Evolutionary conservation across 2,797 vertebrate species (phyloP), one percentile per base, ranked within the genome.

Genomic region (Synaphobranchus kaupii): DNA sequence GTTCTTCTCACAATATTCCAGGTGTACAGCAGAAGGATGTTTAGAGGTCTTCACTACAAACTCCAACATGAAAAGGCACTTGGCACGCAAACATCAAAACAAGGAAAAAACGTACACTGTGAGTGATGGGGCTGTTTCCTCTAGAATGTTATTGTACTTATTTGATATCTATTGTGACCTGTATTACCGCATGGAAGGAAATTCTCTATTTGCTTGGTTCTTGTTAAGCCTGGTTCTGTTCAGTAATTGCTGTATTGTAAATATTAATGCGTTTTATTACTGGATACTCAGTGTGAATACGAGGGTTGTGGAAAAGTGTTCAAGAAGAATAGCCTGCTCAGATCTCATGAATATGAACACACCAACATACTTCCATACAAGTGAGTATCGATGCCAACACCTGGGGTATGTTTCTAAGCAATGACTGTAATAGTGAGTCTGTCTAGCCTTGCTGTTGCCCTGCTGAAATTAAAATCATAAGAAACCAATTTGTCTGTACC

Each of bases 321-420:
- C 92, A 96, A 86, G 91, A 99, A 99, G 90, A 97, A 95, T 88
- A 97, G 96, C 80, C 97, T 97, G 84, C 96, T 99, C 85, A 98
- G 96, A 91, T 89, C 93, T 54, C 98, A 99, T 90, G 94, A 92
- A 56, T 96, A 91, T 92, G 95, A 96, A 84, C 98, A 99, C 84
- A 95, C 94, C 58, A 92, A 92, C 0, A 87, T 95, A 47, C 93
- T 94, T 1, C 94, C 93, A 0, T 99, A 97, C 94, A 96, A 93
- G 98, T 99, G 91, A 89, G 98, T 96, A 85, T 8, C 0, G 15
- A 20, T 17, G 17, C 15, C 22, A 60, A 28, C 39, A 10, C 54
- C 54, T 81, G 15, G 31, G 25, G 22, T 22, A 13, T 86, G 73
- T 44, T 22, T 17, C 6, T 83, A 83, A 3, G 39, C 1, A 28